Conservation (phyloP, 2,797 vertebrate species). For the Mus spretus region DNA sequence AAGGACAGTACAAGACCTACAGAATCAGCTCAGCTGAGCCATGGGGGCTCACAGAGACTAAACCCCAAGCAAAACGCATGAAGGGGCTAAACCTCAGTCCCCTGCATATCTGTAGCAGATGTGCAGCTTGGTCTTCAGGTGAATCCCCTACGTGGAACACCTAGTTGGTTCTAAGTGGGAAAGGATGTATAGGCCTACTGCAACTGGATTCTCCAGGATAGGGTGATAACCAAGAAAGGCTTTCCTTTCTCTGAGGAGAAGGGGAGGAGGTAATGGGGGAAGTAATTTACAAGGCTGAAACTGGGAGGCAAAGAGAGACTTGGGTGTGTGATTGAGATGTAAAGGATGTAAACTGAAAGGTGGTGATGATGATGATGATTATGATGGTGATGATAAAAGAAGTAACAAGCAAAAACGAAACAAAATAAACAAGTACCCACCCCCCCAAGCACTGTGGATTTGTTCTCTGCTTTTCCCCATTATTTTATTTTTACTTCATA, state of each 20-base stretch:
- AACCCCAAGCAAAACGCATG: background rate
- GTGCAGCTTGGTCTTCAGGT: background rate
- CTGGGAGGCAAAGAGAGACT: background rate
- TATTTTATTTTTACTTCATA: background rate
- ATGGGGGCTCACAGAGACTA: background rate
- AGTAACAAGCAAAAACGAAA: background rate
- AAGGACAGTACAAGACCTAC: background rate
- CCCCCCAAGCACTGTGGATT: background rate
- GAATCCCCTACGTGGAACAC: background rate
- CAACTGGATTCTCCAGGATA: background rate
- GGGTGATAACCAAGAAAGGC: background rate
- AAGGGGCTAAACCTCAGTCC: background rate
- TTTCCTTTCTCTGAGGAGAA: background rate
- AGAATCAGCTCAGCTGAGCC: background rate
- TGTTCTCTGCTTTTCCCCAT: background rate
- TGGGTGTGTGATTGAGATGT: background rate
- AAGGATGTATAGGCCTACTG: background rate
- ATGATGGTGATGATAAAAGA: background rate
- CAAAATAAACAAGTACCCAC: background rate
- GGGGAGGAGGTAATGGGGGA: background rate
- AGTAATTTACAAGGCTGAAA: background rate
- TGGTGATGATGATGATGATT: no score
- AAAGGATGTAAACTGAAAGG: no score
- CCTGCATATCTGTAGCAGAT: background rate
- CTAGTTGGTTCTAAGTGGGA: background rate